phyloP scores from a whole-genome alignment of 1,140 invertebrate species.

The Lepeophtheirus salmonis region DNA sequence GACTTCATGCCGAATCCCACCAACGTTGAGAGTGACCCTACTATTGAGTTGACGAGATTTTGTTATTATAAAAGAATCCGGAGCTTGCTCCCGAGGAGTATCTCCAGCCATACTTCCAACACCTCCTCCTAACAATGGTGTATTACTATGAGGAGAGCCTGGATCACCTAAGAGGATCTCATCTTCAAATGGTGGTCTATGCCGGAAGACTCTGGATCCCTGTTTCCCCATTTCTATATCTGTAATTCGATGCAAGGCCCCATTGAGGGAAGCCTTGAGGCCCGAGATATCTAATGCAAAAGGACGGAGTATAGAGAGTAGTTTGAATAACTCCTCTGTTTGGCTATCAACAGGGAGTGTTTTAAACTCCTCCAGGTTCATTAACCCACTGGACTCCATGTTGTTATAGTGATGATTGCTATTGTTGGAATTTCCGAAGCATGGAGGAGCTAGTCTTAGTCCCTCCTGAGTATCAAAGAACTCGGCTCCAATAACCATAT shows the following conservation, averaged over 20 bases:
- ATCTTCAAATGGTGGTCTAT: constrained; percentile 1
- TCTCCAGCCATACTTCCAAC: not conserved
- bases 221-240: constrained; percentile 4
- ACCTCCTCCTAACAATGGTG: constrained; percentile 49
- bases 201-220: constrained; percentile 2
- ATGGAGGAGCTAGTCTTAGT: not conserved
- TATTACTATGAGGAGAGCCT: constrained; percentile 17
- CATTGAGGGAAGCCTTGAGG: not conserved
- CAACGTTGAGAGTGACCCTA: constrained; percentile 19
- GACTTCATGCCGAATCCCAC: constrained; percentile 19
- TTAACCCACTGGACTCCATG: not conserved
- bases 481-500: not conserved
- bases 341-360: constrained; percentile 9
- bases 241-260: not conserved
- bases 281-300: constrained; percentile 7
- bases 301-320: constrained; percentile 10
- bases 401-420: not conserved
- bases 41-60: constrained; percentile 14
- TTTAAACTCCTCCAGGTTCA: constrained; percentile 13
- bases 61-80: constrained; percentile 14
- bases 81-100: constrained; percentile 50
- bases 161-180: constrained; percentile 18
- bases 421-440: not conserved
- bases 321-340: constrained; percentile 18
- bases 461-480: not conserved